These are phyloP conservation scores for Poecilia velifera DNA, from an alignment of 2,797 vertebrate species.

Conservation along the genomic window DNA sequence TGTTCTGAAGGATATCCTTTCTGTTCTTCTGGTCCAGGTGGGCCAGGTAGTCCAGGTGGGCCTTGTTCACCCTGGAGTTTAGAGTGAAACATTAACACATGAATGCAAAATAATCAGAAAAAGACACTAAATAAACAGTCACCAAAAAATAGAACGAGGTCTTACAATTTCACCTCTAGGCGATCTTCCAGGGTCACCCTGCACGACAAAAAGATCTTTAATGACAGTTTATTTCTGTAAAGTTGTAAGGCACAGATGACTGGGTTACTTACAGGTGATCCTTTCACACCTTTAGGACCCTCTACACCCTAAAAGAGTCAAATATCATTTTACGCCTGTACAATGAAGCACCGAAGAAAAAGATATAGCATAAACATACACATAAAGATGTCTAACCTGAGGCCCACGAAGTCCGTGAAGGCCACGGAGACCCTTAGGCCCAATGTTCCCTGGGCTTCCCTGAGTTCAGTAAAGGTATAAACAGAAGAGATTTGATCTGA, in stretches of 20 bases:
- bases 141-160: slow-evolving; percentile 9
- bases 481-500: neutral
- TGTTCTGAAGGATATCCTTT: slow-evolving; percentile 38
- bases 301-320: slow-evolving; percentile 52
- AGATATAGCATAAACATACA: neutral
- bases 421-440: slow-evolving; percentile 52
- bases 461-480: slow-evolving; percentile 23
- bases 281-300: slow-evolving; percentile 59
- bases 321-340: neutral
- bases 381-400: slow-evolving; percentile 44
- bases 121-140: neutral
- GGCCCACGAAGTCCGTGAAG: slow-evolving; percentile 39
- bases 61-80: slow-evolving; percentile 84
- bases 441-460: slow-evolving; percentile 65
- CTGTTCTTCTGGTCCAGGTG: slow-evolving; percentile 76
- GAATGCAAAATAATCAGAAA: neutral
- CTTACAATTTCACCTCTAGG: slow-evolving; percentile 87
- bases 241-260: neutral
- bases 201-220: slow-evolving; percentile 23
- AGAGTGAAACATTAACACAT: neutral
- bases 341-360: neutral
- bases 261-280: slow-evolving; percentile 65
- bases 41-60: slow-evolving; percentile 50
- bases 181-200: slow-evolving; percentile 85
- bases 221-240: neutral